Base-by-base conservation (phyloP, 2,888 invertebrate genomes). In the Rhagonycha lutea region DNA sequence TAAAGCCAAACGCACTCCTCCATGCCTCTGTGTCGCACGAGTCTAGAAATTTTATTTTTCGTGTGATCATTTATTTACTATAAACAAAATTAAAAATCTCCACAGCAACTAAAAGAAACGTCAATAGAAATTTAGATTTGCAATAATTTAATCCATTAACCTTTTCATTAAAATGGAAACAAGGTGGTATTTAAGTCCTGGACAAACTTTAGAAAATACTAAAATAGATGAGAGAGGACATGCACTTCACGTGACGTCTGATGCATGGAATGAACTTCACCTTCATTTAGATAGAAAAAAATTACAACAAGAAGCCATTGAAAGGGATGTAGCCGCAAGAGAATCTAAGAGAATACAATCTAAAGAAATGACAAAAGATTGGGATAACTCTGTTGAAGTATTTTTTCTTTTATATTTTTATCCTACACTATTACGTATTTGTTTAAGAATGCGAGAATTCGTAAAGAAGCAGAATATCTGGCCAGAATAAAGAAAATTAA, bases 301-400 rank as follows among this genome's bases (percentile, higher is more conserved):
- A 26, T 80, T 83, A 18, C 79, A 82, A 14, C 77, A 78, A 65
- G 85, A 86, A 72, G 81, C 82, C 2, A 76, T 81, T 0, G 88
- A 88, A 3, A 85, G 86, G 32, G 88, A 89, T 62, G 81, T 83
- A n/a, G 87, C 85, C 8, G 84, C 86, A 24, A 86, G 84, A 67
- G 83, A 85, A 63, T 85, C 86, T 62, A 78, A 89, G 24, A 88
- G 88, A 74, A 83, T 88, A 14, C 88, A 85, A 0, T 89, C 88
- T 0, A 84, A 87, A 62, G 83, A 84, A 9, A 86, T 90, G 86
- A 89, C 87, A 0, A 85, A 85, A 78, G 84, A 83, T 69, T 90
- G 89, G 89, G 86, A 85, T n/a, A 87, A 88, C 61, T 88, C 88
- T 0, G 81, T 87, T 61, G 86, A 88, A 82, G 88, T 87, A 82